These are phyloP conservation scores for Hylaeus volcanicus DNA, from an alignment of 1,140 invertebrate species.

Conservation along the genomic window DNA sequence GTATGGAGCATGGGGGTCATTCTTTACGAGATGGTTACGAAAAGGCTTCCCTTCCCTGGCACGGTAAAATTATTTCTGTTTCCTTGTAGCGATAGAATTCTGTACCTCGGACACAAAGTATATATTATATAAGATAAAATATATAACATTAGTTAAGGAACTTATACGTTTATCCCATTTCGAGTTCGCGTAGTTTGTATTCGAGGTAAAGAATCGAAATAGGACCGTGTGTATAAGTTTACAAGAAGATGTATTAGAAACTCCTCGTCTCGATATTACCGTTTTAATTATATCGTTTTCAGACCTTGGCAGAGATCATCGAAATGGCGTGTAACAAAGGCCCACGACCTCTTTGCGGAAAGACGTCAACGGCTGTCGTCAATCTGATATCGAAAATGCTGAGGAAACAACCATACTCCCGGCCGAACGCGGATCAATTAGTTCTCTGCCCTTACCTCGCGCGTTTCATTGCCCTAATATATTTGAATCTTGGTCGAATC, in stretches of 20 bases:
- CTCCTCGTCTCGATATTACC: too few species aligned
- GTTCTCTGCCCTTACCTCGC: slow-evolving; percentile 71
- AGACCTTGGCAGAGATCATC: slow-evolving; percentile 66
- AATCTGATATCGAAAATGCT: slow-evolving; percentile 74
- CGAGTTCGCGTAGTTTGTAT: too few species aligned
- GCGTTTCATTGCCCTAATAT: slow-evolving; percentile 63
- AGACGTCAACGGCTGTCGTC: slow-evolving; percentile 46
- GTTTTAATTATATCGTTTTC: slow-evolving; percentile 4
- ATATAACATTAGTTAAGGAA: too few species aligned
- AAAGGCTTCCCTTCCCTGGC: slow-evolving; percentile 84
- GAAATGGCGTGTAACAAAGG: slow-evolving; percentile 62
- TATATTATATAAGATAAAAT: too few species aligned
- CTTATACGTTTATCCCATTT: too few species aligned
- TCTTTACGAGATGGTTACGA: slow-evolving; percentile 87
- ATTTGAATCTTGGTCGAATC: slow-evolving; percentile 73
- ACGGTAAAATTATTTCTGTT: slow-evolving; percentile 74
- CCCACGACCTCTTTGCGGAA: slow-evolving; percentile 58
- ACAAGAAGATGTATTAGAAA: too few species aligned
- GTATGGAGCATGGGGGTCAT: slow-evolving; percentile 94
- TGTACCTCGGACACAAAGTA: too few species aligned
- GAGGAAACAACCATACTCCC: slow-evolving; percentile 61
- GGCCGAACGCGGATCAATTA: slow-evolving; percentile 70
- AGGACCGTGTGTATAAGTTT: too few species aligned
- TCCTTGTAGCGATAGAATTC: too few species aligned
- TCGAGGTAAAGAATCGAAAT: too few species aligned